These are phyloP conservation scores for Hystrix brachyura DNA, from an alignment of 2,113 vertebrate species.

Conservation along the genomic window DNA sequence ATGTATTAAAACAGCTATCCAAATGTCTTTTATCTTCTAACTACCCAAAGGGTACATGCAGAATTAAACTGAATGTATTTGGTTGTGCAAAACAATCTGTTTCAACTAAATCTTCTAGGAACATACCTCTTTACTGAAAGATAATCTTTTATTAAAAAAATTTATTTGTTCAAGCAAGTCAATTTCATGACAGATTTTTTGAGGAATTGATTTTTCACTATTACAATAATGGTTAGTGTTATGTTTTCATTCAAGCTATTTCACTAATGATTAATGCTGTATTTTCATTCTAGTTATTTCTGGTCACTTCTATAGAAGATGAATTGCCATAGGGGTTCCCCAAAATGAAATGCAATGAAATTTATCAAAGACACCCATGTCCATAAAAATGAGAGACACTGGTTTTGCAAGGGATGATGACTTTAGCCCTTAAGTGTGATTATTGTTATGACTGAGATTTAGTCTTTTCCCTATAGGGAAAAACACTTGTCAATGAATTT, in stretches of 20 bases:
- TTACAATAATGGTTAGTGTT: slow-evolving; percentile 20
- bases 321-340: background rate
- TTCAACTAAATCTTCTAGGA: slow-evolving; percentile 23
- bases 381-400: slow-evolving; percentile 33
- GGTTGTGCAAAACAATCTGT: background rate
- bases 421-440: slow-evolving; percentile 15
- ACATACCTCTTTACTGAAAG: background rate
- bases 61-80: background rate
- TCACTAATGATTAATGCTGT: background rate
- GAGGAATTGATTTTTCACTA: background rate
- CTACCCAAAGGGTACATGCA: background rate
- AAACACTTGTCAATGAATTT: slow-evolving; percentile 68
- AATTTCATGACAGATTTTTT: background rate
- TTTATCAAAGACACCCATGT: background rate
- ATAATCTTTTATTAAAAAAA: slow-evolving; percentile 34
- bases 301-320: background rate
- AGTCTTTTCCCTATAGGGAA: background rate
- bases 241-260: slow-evolving; percentile 17
- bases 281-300: slow-evolving; percentile 25
- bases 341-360: slow-evolving; percentile 51
- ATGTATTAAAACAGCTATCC: background rate
- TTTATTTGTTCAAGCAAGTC: slow-evolving; percentile 2
- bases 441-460: slow-evolving; percentile 65
- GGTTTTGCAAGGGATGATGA: slow-evolving; percentile 12
- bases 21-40: background rate